Evolutionary conservation across 2,888 invertebrate genomes (phyloP).

Genomic region (Lasiommata megera): DNA sequence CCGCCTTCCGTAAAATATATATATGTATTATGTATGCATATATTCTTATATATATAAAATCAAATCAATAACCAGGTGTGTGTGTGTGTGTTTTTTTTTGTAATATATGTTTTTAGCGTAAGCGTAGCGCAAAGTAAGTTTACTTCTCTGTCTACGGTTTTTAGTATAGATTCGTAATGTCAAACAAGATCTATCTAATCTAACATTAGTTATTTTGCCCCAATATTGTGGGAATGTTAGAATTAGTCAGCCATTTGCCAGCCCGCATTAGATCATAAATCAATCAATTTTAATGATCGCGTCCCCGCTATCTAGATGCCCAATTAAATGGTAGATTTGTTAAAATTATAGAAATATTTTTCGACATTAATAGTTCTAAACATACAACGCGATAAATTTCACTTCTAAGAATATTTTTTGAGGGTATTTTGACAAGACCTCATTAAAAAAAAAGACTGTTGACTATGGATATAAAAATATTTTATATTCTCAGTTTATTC

Average conservation of each 20-base stretch:
- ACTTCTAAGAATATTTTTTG: background rate
- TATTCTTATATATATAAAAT: too few species aligned
- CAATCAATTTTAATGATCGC: slow-evolving; percentile 21
- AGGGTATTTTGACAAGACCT: background rate
- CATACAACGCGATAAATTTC: background rate
- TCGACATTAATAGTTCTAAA: background rate
- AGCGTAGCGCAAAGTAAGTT: too few species aligned
- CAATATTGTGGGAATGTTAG: background rate
- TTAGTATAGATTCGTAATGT: too few species aligned
- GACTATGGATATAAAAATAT: too few species aligned
- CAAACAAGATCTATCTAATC: background rate
- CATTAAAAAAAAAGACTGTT: too few species aligned
- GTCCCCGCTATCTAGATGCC: slow-evolving; percentile 4
- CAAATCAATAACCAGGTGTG: too few species aligned
- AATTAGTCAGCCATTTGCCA: slow-evolving; percentile 1
- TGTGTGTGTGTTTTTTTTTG: too few species aligned
- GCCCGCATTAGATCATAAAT: slow-evolving; percentile 26
- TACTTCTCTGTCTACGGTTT: too few species aligned
- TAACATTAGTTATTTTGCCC: background rate
- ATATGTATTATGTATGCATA: too few species aligned
- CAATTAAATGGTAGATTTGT: slow-evolving; percentile 7
- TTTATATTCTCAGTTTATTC: too few species aligned
- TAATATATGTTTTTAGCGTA: too few species aligned
- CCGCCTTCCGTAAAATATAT: too few species aligned
- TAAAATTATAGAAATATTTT: background rate